Evolutionary conservation across 2,797 vertebrate genomes (phyloP), one percentile per base, ranked within the genome.

Genomic region (Oryzias sinensis): DNA sequence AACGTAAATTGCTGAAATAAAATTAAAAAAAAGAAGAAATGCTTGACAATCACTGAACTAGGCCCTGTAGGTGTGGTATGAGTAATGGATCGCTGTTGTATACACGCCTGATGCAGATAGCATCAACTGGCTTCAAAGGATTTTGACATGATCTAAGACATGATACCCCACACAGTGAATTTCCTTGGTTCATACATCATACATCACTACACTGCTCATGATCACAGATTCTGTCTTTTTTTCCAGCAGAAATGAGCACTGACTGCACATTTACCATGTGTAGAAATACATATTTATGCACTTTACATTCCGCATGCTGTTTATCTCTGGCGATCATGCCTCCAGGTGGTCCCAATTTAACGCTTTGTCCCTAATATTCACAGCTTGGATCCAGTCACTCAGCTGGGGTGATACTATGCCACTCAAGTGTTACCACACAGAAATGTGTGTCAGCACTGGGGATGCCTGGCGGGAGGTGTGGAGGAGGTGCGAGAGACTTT

Each of bases 341-440:
- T 3, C 29, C 3, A 9, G 29, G 11, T 33, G 7, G 8, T 29
- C 54, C 68, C 57, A 65, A 22, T 84, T 80, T 78, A 84, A 77
- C 76, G 78, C 54, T 4, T 45, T 6, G 68, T 53, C 56, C 69
- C 51, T 14, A 8, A 0, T 43, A 74, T 72, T 84, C 61, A n/a
- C 54, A 1, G 74, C 74, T 72, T 50, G 14, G 77, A 71, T 71
- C 49, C 79, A 72, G 78, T 77, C 83, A 82, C 67, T 88, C 84
- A 80, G 76, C 69, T 72, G 65, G 76, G 84, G 80, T 77, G 77
- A 80, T 79, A 74, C 83, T 83, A 73, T 71, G 74, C 54, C 57
- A 61, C 60, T 59, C 7, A 55, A 81, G 81, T 84, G 80, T 77
- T 80, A 68, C 76, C 78, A 83, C 83, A 83, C 68, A 68, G 59